Evolutionary conservation across 2,113 vertebrate species (phyloP).

Genomic region (Gobius niger): DNA sequence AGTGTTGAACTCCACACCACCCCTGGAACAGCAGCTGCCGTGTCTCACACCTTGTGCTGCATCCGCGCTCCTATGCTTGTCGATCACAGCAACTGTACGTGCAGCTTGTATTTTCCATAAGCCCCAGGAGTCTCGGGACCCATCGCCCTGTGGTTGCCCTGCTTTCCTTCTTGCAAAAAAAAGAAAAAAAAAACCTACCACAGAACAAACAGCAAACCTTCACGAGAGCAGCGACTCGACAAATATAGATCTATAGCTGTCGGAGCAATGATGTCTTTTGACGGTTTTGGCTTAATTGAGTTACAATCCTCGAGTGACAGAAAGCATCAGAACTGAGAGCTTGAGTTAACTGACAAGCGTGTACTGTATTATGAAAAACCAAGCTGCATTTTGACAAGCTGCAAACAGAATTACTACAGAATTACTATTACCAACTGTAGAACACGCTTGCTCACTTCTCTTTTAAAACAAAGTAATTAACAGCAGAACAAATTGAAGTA

Average conservation of each 20-base stretch:
- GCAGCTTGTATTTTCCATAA: constrained; percentile 60
- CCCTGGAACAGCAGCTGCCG: constrained; percentile 5
- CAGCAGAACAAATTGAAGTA: too few species aligned
- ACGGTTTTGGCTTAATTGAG: not conserved
- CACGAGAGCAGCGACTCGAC: not conserved
- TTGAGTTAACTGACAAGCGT: not conserved
- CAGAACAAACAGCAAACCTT: constrained; percentile 45
- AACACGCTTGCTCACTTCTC: too few species aligned
- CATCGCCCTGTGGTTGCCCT: constrained; percentile 68
- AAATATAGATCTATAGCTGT: constrained; percentile 1
- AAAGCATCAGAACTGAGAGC: not conserved
- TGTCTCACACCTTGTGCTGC: constrained; percentile 21
- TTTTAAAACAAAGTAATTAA: too few species aligned
- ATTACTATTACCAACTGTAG: too few species aligned
- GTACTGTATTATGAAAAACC: too few species aligned
- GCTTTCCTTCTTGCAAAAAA: constrained; percentile 63
- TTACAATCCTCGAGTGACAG: not conserved
- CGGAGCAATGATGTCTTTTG: not conserved
- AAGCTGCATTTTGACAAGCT: too few species aligned
- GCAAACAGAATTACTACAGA: too few species aligned
- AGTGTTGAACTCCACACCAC: constrained; percentile 7
- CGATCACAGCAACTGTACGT: constrained; percentile 52
- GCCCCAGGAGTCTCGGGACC: constrained; percentile 62
- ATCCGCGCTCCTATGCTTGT: constrained; percentile 26
- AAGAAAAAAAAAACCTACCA: constrained; percentile 49